These are phyloP conservation scores for Nyleta sp. DNA, from an alignment of 2,888 invertebrate species.

Conservation along the genomic window DNA sequence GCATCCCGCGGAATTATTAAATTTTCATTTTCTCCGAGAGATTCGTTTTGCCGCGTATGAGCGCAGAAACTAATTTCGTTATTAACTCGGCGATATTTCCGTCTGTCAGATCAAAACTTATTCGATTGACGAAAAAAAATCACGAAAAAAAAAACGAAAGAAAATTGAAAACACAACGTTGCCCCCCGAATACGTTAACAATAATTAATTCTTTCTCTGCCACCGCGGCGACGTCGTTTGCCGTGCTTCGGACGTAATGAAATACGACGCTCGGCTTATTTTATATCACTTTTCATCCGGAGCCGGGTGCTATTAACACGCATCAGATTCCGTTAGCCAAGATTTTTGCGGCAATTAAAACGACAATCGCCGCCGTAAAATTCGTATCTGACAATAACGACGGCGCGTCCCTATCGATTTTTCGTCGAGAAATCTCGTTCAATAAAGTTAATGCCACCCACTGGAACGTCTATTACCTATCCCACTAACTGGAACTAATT, in stretches of 20 bases:
- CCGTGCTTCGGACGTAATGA: neutral
- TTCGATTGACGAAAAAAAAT: neutral
- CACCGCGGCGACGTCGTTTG: too few species aligned
- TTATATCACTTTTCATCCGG: constrained; percentile 30
- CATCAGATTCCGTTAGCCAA: constrained; percentile 36
- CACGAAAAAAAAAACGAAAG: neutral
- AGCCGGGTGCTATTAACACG: constrained; percentile 21
- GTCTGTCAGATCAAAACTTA: neutral
- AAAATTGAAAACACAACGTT: too few species aligned
- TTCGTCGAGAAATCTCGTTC: constrained; percentile 48
- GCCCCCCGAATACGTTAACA: too few species aligned
- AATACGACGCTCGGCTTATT: constrained; percentile 12
- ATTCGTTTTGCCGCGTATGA: constrained; percentile 1
- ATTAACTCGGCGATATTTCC: constrained; percentile 13
- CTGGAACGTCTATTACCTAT: constrained; percentile 56
- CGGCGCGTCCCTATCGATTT: constrained; percentile 40
- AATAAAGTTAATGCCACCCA: constrained; percentile 60
- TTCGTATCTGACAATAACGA: constrained; percentile 41
- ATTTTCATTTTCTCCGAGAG: constrained; percentile 31
- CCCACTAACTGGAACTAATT: constrained; percentile 60
- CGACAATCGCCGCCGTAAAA: constrained; percentile 43
- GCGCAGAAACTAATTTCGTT: constrained; percentile 24
- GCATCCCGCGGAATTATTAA: constrained; percentile 29
- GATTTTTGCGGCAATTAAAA: constrained; percentile 52
- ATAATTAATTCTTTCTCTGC: too few species aligned